phyloP scores from a whole-genome alignment of 2,797 vertebrate genomes.

The Channa striata region DNA sequence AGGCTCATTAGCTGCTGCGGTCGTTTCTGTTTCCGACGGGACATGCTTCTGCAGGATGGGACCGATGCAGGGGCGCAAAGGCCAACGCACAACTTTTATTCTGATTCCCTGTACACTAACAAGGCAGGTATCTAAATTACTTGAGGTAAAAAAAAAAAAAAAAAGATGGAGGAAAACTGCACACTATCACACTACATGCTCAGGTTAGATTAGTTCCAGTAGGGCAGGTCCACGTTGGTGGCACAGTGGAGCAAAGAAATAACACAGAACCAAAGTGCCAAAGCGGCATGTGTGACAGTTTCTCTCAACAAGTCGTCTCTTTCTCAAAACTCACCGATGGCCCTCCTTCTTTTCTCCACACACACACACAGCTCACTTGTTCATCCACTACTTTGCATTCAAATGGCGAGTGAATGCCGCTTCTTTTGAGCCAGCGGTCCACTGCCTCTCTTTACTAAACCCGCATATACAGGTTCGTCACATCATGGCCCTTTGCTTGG shows the following conservation, averaged over 20 bases:
- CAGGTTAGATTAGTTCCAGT: conserved; percentile 30
- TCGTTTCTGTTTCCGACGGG: conserved; percentile 85
- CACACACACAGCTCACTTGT: conserved; percentile 82
- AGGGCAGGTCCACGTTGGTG: conserved; percentile 54
- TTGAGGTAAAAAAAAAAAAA: conserved; percentile 13
- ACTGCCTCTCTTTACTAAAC: conserved; percentile 61
- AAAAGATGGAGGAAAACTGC: conserved; percentile 29
- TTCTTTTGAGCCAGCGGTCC: conserved; percentile 76
- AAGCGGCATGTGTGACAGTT: conserved; percentile 76
- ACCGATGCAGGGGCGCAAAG: conserved; percentile 64
- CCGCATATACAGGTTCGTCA: conserved; percentile 62
- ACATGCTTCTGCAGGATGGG: conserved; percentile 79
- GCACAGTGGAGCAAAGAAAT: conserved; percentile 55
- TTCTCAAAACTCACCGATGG: conserved; percentile 76
- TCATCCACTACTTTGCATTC: conserved; percentile 86
- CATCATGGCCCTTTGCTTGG: conserved; percentile 13
- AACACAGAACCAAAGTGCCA: conserved; percentile 54
- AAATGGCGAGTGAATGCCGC: conserved; percentile 83
- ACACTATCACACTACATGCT: conserved; percentile 41
- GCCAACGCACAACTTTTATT: conserved; percentile 71
- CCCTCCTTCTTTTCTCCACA: conserved; percentile 62
- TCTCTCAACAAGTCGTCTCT: conserved; percentile 76
- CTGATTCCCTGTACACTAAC: conserved; percentile 72
- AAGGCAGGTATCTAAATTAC: conserved; percentile 70
- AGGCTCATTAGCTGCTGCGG: conserved; percentile 83